Conservation (phyloP, 1,140 invertebrate species). For the Polyergus mexicanus region DNA sequence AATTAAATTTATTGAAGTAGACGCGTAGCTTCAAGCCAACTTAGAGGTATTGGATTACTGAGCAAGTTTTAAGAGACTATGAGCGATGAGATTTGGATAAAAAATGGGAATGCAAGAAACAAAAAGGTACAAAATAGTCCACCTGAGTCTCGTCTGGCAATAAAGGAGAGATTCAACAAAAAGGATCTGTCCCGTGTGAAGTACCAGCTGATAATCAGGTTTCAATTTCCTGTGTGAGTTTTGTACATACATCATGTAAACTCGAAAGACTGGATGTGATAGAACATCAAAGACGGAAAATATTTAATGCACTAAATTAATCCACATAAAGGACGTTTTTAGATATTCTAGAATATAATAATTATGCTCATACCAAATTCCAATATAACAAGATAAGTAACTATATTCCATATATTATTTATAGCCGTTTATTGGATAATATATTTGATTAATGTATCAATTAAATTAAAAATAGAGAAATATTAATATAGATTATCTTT, state of each 20-base stretch:
- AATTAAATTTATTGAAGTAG: constrained; percentile 31
- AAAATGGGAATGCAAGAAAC: constrained; percentile 13
- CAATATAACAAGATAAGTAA: background rate
- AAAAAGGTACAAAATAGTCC: constrained; percentile 10
- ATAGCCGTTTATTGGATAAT: background rate
- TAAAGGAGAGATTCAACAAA: constrained; percentile 2
- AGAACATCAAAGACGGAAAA: background rate
- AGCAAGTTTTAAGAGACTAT: constrained; percentile 30
- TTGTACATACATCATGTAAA: background rate
- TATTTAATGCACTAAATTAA: background rate
- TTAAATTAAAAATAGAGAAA: background rate
- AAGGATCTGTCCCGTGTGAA: background rate
- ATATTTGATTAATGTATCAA: background rate
- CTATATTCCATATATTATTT: background rate
- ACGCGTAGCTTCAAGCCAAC: background rate
- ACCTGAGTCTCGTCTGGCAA: constrained; percentile 13
- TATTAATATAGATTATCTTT: constrained; percentile 12
- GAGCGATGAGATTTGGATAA: constrained; percentile 26
- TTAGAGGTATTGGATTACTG: constrained; percentile 30
- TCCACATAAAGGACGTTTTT: background rate
- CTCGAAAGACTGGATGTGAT: background rate
- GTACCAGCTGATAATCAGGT: constrained; percentile 19
- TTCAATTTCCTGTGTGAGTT: constrained; percentile 6
- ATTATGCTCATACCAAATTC: too few species aligned
- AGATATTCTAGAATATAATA: background rate